Evolutionary conservation across 2,113 vertebrate species (phyloP).

Genomic region (Sorex fumeus): DNA sequence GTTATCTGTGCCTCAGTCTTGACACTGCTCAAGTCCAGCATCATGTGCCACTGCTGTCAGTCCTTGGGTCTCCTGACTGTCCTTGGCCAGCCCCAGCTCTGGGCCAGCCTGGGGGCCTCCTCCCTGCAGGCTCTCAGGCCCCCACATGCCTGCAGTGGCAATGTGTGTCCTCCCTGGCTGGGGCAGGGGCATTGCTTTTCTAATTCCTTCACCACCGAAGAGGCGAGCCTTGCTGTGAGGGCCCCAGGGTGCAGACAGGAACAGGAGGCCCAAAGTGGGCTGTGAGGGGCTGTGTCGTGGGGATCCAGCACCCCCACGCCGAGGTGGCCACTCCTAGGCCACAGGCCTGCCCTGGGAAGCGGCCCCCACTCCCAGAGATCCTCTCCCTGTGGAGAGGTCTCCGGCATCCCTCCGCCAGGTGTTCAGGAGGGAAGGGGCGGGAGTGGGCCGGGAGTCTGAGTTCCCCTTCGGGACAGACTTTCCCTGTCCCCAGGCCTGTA

Average conservation of each 20-base stretch:
- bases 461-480: constrained; percentile 11
- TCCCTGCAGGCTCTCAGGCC: not conserved
- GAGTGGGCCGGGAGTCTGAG: not conserved
- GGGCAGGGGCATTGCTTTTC: not conserved
- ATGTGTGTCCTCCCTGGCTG: too few relatives aligned
- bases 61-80: not conserved
- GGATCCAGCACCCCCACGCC: too few relatives aligned
- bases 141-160: too few relatives aligned
- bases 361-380: not conserved
- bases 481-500: not conserved
- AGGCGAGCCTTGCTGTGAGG: not conserved
- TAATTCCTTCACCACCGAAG: not conserved
- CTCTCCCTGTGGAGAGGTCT: not conserved
- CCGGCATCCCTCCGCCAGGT: not conserved
- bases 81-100: too few relatives aligned
- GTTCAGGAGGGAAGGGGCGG: not conserved
- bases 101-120: not conserved
- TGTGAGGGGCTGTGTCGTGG: not conserved
- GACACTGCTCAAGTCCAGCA: not conserved
- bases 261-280: not conserved
- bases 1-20: not conserved
- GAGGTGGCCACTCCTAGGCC: not conserved
- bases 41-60: not conserved
- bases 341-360: not conserved
- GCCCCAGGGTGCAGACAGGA: not conserved